Evolutionary conservation across 35 echinoderm and acorn worm species (phyloP).

Genomic region (Eucidaris tribuloides): DNA sequence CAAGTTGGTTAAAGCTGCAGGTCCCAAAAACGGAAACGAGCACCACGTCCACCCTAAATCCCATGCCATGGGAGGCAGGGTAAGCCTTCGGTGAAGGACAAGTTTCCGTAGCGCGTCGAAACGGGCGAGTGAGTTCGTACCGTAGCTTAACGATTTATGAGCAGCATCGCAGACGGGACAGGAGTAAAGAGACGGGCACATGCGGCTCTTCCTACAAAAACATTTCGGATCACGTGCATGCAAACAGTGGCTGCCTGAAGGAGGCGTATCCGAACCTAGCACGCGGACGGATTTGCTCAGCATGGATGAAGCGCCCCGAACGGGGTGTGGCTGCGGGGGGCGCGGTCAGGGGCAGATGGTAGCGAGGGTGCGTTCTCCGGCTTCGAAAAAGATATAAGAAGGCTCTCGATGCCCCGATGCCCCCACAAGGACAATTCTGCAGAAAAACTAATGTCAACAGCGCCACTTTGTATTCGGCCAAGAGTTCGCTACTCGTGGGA

Average conservation of each 20-base stretch:
- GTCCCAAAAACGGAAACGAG: background rate
- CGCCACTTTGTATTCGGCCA: slow-evolving; percentile 49
- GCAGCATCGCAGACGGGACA: slow-evolving; percentile 33
- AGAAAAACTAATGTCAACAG: slow-evolving; percentile 17
- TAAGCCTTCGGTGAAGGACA: background rate
- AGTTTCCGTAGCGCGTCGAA: slow-evolving; percentile 19
- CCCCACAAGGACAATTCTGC: background rate
- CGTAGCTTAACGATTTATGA: slow-evolving; percentile 40
- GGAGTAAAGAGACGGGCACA: slow-evolving; percentile 24
- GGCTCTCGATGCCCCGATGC: background rate
- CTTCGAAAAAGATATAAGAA: background rate
- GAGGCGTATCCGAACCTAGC: slow-evolving; percentile 21
- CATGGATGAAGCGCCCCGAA: background rate
- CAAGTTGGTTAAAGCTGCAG: background rate
- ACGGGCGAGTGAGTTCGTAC: slow-evolving; percentile 47
- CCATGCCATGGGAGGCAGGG: background rate
- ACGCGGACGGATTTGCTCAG: background rate
- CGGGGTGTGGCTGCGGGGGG: no score
- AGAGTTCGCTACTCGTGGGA: slow-evolving; percentile 48
- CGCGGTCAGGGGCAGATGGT: no score
- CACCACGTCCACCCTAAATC: background rate
- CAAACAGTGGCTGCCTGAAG: background rate
- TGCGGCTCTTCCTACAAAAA: slow-evolving; percentile 49
- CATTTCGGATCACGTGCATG: slow-evolving; percentile 26
- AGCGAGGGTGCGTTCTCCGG: background rate